A percentile compares a stretch with the other conserved stretches of the same genome.
phyloP scores from a whole-genome alignment of 2,888 invertebrate species.

The Microplitis deprimator region DNA sequence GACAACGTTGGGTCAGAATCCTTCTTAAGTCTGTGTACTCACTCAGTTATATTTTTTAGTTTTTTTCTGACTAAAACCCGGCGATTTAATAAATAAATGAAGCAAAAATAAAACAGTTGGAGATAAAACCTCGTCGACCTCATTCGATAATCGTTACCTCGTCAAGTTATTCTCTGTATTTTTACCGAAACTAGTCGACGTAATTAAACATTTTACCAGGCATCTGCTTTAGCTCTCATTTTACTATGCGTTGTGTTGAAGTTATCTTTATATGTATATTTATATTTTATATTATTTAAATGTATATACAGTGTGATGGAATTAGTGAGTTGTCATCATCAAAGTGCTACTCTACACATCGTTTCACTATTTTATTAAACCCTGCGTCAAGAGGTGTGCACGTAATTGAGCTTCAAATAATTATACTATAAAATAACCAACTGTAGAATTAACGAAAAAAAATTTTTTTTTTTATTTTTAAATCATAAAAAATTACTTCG shows the following conservation, averaged over 20 bases:
- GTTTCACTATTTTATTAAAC: background rate
- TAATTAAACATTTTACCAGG: background rate
- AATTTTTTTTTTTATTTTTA: background rate
- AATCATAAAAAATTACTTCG: too few relatives aligned
- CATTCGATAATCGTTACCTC: background rate
- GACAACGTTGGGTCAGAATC: background rate
- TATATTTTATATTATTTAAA: background rate
- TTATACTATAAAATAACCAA: background rate
- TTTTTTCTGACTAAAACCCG: background rate
- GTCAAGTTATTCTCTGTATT: background rate
- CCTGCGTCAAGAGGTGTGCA: background rate
- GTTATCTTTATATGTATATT: background rate
- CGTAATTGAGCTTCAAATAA: background rate
- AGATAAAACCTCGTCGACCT: background rate
- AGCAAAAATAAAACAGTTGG: background rate
- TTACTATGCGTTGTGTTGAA: background rate
- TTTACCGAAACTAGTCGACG: background rate
- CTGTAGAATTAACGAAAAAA: background rate
- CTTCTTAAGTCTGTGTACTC: background rate
- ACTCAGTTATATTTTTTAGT: background rate
- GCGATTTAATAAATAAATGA: background rate
- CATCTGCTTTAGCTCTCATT: background rate
- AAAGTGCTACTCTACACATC: background rate
- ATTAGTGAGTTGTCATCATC: background rate
- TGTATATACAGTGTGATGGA: background rate